Base-by-base conservation (phyloP, 2,797 vertebrate genomes). In the Eospalax fontanierii region DNA sequence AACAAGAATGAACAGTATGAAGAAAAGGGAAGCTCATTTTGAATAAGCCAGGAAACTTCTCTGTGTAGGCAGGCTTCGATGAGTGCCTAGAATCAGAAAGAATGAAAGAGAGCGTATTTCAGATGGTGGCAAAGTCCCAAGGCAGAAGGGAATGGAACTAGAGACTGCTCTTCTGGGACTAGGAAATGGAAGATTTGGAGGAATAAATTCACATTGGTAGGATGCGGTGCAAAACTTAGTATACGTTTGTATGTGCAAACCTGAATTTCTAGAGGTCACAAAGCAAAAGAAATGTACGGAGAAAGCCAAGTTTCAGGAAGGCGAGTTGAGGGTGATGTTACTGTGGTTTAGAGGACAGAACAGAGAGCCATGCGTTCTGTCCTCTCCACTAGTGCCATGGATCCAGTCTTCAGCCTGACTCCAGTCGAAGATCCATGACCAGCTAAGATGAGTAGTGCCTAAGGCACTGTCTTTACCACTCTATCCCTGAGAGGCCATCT, bases 271-370 rank as follows among this genome's bases (percentile, higher is more conserved):
- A 70, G 63, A 74, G 22, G 19, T 81, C 57, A 30, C 33, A 33
- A 74, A 63, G 3, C n/a, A 76, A 87, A 54, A 87, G 26, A 75
- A 83, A 89, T 10, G 11, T 71, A 2, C 24, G 54, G 65, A 28
- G 65, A 71, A 87, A 88, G 21, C 5, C 73, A 26, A n/a, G 19
- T 66, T 80, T 81, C 63, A 40, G 38, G 85, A 95, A 87, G 57
- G 33, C 59, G 54, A 57, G 22, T 71, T 75, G 16, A 33, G 61
- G 61, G 6, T 30, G 22, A 46, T 18, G 28, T 21, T 6, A 73
- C 65, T 12, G 6, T 76, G 7, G 8, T 18, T 89, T 87, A 73
- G 68, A 78, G 24, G 74, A 86, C 16, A 21, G 24, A 91, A 46
- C 2, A 21, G 93, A 38, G 9, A 14, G n/a, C 24, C 35, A 15